A percentile compares a stretch with the other conserved stretches of the same genome.
phyloP scores from a whole-genome alignment of 1,140 invertebrate genomes.

The Drosophila serrata region DNA sequence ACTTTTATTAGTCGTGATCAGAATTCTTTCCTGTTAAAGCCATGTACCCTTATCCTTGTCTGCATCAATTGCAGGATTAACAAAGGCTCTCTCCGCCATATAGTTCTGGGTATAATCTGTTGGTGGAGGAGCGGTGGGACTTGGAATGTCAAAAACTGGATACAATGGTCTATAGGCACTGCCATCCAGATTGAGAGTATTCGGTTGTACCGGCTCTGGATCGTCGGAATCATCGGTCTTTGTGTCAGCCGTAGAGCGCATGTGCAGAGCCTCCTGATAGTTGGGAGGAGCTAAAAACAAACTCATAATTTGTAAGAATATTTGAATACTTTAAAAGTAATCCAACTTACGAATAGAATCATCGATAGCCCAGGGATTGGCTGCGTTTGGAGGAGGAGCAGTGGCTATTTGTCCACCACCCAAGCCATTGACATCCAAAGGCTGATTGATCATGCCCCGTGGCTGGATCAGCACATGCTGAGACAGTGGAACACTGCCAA shows the following conservation, averaged over 20 bases:
- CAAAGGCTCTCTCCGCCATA: constrained; percentile 37
- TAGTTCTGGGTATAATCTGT: constrained; percentile 30
- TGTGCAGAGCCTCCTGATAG: constrained; percentile 73
- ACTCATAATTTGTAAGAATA: background rate
- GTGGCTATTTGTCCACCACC: constrained; percentile 9
- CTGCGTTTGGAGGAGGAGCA: constrained; percentile 24
- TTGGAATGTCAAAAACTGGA: constrained; percentile 76
- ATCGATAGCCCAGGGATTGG: constrained; percentile 43
- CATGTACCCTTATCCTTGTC: constrained; percentile 63
- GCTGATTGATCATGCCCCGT: constrained; percentile 21
- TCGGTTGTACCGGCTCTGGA: constrained; percentile 26
- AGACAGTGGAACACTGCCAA: constrained; percentile 87
- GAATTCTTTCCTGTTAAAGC: constrained; percentile 27
- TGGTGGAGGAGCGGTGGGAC: constrained; percentile 49
- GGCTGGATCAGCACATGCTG: constrained; percentile 49
- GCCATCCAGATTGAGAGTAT: constrained; percentile 59
- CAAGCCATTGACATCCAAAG: constrained; percentile 39
- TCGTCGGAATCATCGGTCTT: constrained; percentile 17
- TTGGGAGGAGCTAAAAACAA: constrained; percentile 64
- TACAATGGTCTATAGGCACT: constrained; percentile 64
- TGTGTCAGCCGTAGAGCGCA: constrained; percentile 22
- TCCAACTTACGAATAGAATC: constrained; percentile 50
- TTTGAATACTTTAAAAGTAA: background rate
- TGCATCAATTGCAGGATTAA: constrained; percentile 43
- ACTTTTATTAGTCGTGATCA: too few relatives aligned